Percentiles rank a stretch among this genome's conserved stretches.
phyloP scores from a whole-genome alignment of 2,113 vertebrate genomes.

The Fukomys damarensis region DNA sequence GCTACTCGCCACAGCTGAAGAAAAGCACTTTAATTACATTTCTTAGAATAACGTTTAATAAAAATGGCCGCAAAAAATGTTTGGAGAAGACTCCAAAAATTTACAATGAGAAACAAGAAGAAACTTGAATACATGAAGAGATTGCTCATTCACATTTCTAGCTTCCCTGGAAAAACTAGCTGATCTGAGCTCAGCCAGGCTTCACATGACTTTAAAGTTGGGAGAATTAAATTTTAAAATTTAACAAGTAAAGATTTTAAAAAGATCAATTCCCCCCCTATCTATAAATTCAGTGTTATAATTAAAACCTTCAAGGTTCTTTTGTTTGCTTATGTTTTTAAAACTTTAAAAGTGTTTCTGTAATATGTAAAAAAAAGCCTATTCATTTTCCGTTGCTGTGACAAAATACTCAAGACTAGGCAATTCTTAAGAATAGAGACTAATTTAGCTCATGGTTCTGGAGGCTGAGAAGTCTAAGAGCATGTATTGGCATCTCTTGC shows the following conservation, averaged over 20 bases:
- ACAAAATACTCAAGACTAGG: background rate
- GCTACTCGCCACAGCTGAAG: background rate
- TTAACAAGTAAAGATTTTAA: background rate
- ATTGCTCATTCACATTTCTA: background rate
- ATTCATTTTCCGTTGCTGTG: background rate
- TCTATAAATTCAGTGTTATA: background rate
- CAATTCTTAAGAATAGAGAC: background rate
- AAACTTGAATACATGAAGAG: background rate
- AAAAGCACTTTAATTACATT: background rate
- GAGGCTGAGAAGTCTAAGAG: background rate
- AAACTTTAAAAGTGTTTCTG: background rate
- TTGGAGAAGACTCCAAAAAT: background rate
- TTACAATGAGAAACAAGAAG: background rate
- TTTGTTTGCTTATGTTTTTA: background rate
- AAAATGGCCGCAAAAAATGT: background rate
- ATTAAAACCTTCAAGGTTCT: background rate
- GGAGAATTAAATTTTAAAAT: background rate
- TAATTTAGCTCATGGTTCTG: background rate
- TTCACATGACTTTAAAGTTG: background rate
- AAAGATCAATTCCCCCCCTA: background rate
- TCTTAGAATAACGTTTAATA: background rate
- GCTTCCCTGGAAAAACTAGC: background rate
- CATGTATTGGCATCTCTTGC: background rate
- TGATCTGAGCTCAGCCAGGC: background rate
- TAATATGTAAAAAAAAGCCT: too few species aligned